Conservation (phyloP, 2,888 invertebrate species). For the Carpatolechia fugitivella region DNA sequence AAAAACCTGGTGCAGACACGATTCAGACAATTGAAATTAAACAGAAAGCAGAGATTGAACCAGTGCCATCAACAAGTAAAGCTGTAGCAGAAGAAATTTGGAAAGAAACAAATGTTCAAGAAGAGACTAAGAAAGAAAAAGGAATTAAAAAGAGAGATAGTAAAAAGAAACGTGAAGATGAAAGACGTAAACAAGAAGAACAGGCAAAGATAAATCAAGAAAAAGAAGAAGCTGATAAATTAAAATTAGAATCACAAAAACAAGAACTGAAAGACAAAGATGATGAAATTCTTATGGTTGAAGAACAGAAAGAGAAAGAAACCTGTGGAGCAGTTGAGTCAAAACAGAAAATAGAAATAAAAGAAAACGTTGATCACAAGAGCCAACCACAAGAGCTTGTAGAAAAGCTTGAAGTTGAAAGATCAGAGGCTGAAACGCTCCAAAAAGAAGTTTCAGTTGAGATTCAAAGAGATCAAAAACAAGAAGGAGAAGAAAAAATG, state of each 20-base stretch:
- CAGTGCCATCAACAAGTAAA: constrained; percentile 23
- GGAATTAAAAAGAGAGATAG: constrained; percentile 17
- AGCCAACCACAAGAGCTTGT: too few relatives aligned
- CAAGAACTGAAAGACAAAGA: background rate
- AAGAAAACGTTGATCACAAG: too few relatives aligned
- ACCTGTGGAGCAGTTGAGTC: too few relatives aligned
- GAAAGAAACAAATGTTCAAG: background rate
- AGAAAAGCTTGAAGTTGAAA: background rate
- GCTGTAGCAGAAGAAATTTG: background rate
- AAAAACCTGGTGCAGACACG: background rate
- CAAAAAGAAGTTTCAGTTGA: background rate
- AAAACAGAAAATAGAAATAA: too few relatives aligned
- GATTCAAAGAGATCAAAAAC: too few relatives aligned
- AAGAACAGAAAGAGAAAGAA: constrained; percentile 20
- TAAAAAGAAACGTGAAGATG: constrained; percentile 25
- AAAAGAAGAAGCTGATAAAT: constrained; percentile 14
- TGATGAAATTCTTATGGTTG: constrained; percentile 10
- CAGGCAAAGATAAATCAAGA: constrained; percentile 10
- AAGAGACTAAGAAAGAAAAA: constrained; percentile 20
- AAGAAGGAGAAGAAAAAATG: too few relatives aligned
- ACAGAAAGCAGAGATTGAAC: constrained; percentile 4
- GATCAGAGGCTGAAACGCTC: background rate
- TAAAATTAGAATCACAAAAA: background rate
- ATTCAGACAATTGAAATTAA: background rate
- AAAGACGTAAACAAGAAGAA: constrained; percentile 18